phyloP scores from a whole-genome alignment of 2,797 vertebrate genomes.

The Mormyrus proboscirostris region DNA sequence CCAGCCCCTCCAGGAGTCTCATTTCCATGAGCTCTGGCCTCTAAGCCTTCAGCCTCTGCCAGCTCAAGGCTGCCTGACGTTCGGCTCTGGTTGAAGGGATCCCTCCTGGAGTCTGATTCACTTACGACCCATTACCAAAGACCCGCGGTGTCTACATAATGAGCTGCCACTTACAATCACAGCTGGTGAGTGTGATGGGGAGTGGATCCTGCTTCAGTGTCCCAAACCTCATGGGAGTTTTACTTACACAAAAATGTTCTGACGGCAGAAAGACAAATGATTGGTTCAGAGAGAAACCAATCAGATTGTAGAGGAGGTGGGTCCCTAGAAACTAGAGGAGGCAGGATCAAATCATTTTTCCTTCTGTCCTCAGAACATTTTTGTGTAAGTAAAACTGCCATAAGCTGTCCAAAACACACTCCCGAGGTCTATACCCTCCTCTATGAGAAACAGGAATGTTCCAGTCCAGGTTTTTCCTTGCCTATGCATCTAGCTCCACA shows the following conservation, averaged over 20 bases:
- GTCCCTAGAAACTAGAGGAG: background rate
- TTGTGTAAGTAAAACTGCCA: background rate
- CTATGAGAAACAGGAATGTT: background rate
- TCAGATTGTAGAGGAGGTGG: background rate
- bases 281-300: background rate
- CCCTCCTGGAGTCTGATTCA: background rate
- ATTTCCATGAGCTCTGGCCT: background rate
- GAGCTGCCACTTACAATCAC: background rate
- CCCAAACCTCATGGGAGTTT: background rate
- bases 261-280: background rate
- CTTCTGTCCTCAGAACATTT: background rate
- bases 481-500: background rate
- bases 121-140: background rate
- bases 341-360: background rate
- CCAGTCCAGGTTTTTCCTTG: background rate
- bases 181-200: background rate
- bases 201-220: background rate
- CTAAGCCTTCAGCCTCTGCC: background rate
- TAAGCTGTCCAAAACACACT: background rate
- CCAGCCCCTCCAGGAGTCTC: background rate
- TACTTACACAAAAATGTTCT: background rate
- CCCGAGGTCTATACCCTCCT: background rate
- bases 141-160: background rate
- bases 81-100: background rate
- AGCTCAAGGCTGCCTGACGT: background rate